phyloP scores from a whole-genome alignment of 1,140 invertebrate species.

The Cydia strobilella region DNA sequence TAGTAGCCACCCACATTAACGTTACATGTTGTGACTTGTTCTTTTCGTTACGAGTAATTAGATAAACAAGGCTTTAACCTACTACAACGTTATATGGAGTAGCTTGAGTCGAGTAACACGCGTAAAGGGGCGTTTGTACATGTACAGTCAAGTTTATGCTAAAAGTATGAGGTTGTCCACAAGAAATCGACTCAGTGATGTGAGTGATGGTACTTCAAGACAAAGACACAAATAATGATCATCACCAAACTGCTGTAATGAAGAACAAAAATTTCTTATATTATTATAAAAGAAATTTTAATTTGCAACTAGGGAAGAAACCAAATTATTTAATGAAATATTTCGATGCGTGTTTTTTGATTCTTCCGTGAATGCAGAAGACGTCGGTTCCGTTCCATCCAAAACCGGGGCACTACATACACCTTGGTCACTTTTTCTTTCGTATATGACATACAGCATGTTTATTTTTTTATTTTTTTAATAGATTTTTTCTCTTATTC shows the following conservation, averaged over 20 bases:
- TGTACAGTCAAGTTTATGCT: not conserved
- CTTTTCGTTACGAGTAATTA: not conserved
- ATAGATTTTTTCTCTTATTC: conserved; percentile 42
- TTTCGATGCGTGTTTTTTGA: too few relatives aligned
- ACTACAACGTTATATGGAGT: not conserved
- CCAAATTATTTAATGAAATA: too few relatives aligned
- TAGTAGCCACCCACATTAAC: not conserved
- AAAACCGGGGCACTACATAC: too few relatives aligned
- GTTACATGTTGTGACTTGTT: not conserved
- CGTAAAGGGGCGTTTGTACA: not conserved
- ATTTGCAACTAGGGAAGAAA: too few relatives aligned
- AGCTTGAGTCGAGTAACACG: not conserved
- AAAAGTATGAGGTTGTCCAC: not conserved
- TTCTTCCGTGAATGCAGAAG: too few relatives aligned
- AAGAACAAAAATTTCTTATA: too few relatives aligned
- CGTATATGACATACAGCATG: not conserved
- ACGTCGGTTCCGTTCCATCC: too few relatives aligned
- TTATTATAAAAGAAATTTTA: too few relatives aligned
- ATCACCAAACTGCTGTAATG: too few relatives aligned
- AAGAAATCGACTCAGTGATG: too few relatives aligned
- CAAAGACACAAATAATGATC: too few relatives aligned
- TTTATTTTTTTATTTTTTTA: conserved; percentile 7
- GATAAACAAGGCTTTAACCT: not conserved
- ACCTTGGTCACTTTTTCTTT: not conserved
- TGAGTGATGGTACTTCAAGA: too few relatives aligned